phyloP scores from a whole-genome alignment of 1,140 invertebrate genomes.

The Nixonia krombeini region DNA sequence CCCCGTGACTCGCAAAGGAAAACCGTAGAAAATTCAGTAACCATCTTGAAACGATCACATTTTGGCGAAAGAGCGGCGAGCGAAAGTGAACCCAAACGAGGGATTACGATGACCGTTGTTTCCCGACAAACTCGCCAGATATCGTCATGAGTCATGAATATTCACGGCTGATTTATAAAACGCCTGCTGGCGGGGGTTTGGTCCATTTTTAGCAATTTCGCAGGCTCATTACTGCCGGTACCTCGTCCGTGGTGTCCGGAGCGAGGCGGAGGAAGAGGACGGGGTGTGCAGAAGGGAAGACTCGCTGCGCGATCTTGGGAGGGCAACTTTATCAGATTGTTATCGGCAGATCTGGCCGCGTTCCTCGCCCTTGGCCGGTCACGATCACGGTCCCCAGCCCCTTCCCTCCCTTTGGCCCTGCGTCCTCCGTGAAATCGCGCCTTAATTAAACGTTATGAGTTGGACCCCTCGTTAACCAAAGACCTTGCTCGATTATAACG shows the following conservation, averaged over 20 bases:
- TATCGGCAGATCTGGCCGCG: slow-evolving; percentile 69
- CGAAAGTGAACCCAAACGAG: too few species aligned
- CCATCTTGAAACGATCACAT: slow-evolving; percentile 1
- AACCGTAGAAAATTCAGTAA: slow-evolving; percentile 20
- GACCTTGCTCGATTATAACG: slow-evolving; percentile 57
- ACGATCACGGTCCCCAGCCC: slow-evolving; percentile 61
- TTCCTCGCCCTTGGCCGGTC: slow-evolving; percentile 66
- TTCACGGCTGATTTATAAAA: slow-evolving; percentile 19
- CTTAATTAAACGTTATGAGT: slow-evolving; percentile 73
- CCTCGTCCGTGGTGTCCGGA: slow-evolving; percentile 24
- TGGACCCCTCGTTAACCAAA: slow-evolving; percentile 68
- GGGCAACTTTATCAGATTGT: slow-evolving; percentile 69
- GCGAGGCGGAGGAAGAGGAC: too few species aligned
- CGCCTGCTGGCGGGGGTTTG: not conserved
- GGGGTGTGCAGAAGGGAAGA: slow-evolving; percentile 14
- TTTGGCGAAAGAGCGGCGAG: not conserved
- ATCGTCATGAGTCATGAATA: too few species aligned
- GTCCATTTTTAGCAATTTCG: slow-evolving; percentile 43
- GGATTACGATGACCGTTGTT: too few species aligned
- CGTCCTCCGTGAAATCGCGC: slow-evolving; percentile 56
- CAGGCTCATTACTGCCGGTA: slow-evolving; percentile 37
- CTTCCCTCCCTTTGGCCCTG: slow-evolving; percentile 35
- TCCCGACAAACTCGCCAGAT: too few species aligned
- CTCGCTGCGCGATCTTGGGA: slow-evolving; percentile 65
- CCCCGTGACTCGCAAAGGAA: slow-evolving; percentile 14